Evolutionary conservation across 2,797 vertebrate genomes (phyloP).

Genomic region (Morelia viridis): DNA sequence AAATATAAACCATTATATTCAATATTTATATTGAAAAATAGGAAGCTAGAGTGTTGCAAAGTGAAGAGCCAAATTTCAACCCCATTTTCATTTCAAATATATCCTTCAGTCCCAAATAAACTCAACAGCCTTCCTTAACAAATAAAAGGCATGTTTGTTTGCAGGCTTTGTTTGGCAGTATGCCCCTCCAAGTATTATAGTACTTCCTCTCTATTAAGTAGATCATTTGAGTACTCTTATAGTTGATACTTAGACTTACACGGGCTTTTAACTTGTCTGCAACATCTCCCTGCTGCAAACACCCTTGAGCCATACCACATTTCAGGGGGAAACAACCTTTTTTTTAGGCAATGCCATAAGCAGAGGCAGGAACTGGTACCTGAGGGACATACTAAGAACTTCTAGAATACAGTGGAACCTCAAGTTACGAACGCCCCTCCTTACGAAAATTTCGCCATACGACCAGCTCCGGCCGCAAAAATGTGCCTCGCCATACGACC

Average conservation of each 20-base stretch:
- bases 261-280: not conserved
- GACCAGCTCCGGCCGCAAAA: too few relatives aligned
- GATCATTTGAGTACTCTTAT: not conserved
- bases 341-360: not conserved
- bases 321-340: not conserved
- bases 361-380: not conserved
- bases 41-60: not conserved
- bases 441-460: too few relatives aligned
- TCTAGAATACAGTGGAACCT: too few relatives aligned
- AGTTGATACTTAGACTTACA: not conserved
- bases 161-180: not conserved
- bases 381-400: not conserved
- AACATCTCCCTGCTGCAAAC: not conserved
- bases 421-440: too few relatives aligned
- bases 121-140: not conserved
- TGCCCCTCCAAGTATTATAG: not conserved
- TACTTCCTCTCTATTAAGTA: not conserved
- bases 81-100: not conserved
- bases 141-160: not conserved
- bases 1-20: too few relatives aligned
- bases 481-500: too few relatives aligned
- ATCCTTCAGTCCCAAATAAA: not conserved
- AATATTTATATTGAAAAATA: not conserved
- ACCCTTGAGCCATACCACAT: not conserved
- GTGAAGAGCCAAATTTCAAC: not conserved